Percentiles rank a stretch among this genome's conserved stretches.
Conservation (phyloP, 2,888 invertebrate genomes). For the Syritta pipiens region DNA sequence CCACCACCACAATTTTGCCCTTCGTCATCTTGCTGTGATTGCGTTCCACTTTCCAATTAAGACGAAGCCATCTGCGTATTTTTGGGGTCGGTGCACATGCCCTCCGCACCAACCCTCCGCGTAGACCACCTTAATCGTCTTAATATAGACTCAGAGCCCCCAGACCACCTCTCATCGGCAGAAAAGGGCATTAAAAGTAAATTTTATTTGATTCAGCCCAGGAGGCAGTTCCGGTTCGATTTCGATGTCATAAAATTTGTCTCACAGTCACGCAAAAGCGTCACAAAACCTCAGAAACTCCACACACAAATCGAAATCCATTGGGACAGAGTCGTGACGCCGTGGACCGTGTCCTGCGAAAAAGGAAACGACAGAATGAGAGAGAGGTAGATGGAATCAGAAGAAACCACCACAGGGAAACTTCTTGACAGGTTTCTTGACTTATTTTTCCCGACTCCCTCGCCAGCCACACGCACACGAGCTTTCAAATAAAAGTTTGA, state of each 20-base stretch:
- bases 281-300: no score
- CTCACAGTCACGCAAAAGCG: not conserved
- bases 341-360: no score
- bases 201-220: not conserved
- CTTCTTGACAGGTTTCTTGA: not conserved
- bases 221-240: not conserved
- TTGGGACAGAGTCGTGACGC: not conserved
- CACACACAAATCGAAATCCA: not conserved
- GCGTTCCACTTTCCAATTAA: not conserved
- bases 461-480: not conserved
- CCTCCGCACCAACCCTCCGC: not conserved
- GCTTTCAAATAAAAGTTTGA: no score
- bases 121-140: not conserved
- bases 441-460: no score
- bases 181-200: not conserved
- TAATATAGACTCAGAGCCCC: no score
- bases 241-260: conserved; percentile 3
- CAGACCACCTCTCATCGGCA: not conserved
- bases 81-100: not conserved
- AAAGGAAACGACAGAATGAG: no score
- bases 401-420: no score
- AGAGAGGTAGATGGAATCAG: not conserved
- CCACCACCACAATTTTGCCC: no score
- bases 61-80: not conserved
- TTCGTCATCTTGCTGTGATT: no score